Evolutionary conservation across 2,113 vertebrate genomes (phyloP), one percentile per base, ranked within the genome.

Genomic region (Limnothrissa miodon): DNA sequence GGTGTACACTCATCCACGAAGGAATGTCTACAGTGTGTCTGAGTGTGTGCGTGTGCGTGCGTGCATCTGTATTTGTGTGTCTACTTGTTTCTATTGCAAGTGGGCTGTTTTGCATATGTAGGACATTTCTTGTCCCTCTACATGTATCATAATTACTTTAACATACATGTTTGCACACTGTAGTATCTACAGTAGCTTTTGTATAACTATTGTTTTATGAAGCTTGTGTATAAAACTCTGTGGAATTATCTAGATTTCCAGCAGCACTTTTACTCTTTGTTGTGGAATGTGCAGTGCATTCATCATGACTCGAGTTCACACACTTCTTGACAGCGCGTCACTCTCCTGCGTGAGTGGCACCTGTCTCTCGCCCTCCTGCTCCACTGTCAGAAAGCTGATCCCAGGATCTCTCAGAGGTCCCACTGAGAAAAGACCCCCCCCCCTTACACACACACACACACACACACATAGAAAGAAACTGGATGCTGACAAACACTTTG

Each of bases 401-500:
- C 19, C 53, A 59, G n/a, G 53, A 59, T 19, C 59, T 33, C 59
- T 33, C 59, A 66, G 59, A 66, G 10, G 19, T 11, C 59, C 25
- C 25, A 66, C 59, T 66, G 59, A 66, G 59, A 53, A 53, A 53
- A 53, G 42, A 56, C 1, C 4, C 0, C 51, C 51, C 25, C 25
- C 59, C 59, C 29, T 2, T 23, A 29, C 56, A 62, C 56, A 62
- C 56, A 62, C 62, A 33, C 25, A 36, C 62, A 33, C n/a, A 36
- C 62, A 66, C 62, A 66, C 62, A 66, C 66, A 33, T 33, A 39
- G 9, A 74, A 29, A 74, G 29, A 17, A 9, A 74, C n/a, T 66
- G 25, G 29, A 13, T 15, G 66, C 66, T 90, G 92, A 94, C 92
- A 94, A 92, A 93, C 90, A 90, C 82, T 78, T 89, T 9, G 85